A percentile compares a stretch with the other conserved stretches of the same genome.
These are phyloP conservation scores for Zenarchopterus dispar DNA, from an alignment of 2,797 vertebrate genomes.

Conservation along the genomic window DNA sequence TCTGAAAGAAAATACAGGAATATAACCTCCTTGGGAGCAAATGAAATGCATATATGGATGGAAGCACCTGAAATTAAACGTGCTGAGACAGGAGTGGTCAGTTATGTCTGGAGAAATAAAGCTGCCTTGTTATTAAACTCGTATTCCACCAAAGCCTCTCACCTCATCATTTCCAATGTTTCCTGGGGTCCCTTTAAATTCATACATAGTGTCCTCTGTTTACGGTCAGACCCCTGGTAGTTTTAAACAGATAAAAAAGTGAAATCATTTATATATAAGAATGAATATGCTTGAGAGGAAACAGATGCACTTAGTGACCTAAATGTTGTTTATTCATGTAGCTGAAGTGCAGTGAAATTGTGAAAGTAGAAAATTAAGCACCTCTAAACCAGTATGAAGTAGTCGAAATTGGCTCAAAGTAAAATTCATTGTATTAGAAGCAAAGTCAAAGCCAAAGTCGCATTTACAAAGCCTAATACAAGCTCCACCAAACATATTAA, in stretches of 20 bases:
- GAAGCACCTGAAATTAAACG: conserved; percentile 26
- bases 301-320: conserved; percentile 26
- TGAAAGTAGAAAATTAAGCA: conserved; percentile 59
- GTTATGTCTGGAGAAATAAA: conserved; percentile 26
- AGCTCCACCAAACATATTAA: conserved; percentile 44
- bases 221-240: conserved; percentile 1
- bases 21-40: conserved; percentile 11
- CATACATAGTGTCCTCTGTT: conserved; percentile 5
- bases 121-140: conserved; percentile 22
- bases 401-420: conserved; percentile 55
- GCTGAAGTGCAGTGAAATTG: conserved; percentile 36
- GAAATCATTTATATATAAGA: conserved; percentile 10
- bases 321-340: conserved; percentile 40
- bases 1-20: conserved; percentile 20
- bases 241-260: conserved; percentile 29
- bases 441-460: conserved; percentile 62
- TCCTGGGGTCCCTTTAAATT: conserved; percentile 15
- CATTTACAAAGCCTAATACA: conserved; percentile 53
- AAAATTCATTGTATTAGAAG: conserved; percentile 46
- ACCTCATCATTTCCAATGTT: conserved; percentile 18
- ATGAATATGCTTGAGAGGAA: conserved; percentile 21
- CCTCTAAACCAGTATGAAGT: conserved; percentile 44
- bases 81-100: conserved; percentile 36
- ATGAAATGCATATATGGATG: background rate
- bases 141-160: conserved; percentile 12